phyloP scores from a whole-genome alignment of 2,113 vertebrate species.

The Pitta sordida region DNA sequence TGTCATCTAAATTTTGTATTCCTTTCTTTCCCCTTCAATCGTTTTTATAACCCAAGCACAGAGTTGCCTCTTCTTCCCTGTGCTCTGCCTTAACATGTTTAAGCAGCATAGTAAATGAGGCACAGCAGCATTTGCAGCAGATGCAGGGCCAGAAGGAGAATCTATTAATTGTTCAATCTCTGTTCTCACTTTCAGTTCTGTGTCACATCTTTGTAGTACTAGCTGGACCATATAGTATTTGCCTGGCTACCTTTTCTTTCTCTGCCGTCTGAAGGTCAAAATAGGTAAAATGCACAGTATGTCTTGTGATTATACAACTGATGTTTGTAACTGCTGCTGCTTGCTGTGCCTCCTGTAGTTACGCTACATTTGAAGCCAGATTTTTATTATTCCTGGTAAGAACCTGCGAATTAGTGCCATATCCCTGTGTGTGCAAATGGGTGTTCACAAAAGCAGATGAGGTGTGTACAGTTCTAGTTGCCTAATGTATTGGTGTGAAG shows the following conservation, averaged over 20 bases:
- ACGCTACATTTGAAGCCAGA: background rate
- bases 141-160: constrained; percentile 13
- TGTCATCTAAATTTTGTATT: background rate
- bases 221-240: background rate
- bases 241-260: background rate
- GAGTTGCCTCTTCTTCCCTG: background rate
- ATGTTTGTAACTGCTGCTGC: constrained; percentile 5
- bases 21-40: background rate
- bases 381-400: constrained; percentile 2
- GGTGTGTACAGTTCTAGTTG: background rate
- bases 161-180: background rate
- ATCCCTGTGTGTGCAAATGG: background rate
- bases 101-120: background rate
- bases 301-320: background rate
- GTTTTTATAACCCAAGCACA: background rate
- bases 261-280: constrained; percentile 40
- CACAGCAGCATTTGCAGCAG: constrained; percentile 12
- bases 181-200: constrained; percentile 23
- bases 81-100: background rate
- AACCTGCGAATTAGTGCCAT: background rate
- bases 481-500: background rate
- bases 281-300: constrained; percentile 6
- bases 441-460: background rate
- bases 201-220: background rate
- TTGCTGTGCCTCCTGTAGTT: constrained; percentile 1